These are phyloP conservation scores for Pterois miles DNA, from an alignment of 2,797 vertebrate genomes.

Conservation along the genomic window DNA sequence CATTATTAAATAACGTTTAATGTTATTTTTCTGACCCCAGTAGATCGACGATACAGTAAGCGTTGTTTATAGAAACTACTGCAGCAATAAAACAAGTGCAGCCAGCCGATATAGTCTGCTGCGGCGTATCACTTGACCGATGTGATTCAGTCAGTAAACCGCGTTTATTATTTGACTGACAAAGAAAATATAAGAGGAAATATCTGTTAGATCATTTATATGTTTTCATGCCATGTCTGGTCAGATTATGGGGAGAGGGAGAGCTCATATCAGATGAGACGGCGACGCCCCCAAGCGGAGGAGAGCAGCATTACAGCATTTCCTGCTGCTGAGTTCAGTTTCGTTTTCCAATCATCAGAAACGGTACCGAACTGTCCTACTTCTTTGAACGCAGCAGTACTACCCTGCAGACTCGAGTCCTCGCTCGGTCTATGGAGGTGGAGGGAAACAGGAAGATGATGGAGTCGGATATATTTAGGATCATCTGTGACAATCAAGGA, in stretches of 20 bases:
- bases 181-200: background rate
- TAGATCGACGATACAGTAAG: background rate
- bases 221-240: background rate
- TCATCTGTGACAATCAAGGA: conserved; percentile 70
- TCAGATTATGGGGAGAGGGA: no score
- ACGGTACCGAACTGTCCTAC: background rate
- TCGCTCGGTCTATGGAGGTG: no score
- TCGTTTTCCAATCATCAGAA: conserved; percentile 74
- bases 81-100: background rate
- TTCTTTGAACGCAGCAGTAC: accelerated
- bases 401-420: no score
- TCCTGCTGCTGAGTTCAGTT: conserved; percentile 57
- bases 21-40: background rate
- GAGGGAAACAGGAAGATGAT: background rate
- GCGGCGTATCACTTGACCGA: background rate
- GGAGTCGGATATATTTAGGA: conserved; percentile 40
- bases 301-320: background rate
- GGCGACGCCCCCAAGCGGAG: conserved; percentile 27
- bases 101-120: background rate
- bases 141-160: no score
- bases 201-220: no score
- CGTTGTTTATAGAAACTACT: background rate
- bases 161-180: no score
- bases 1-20: background rate
- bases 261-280: no score